Evolutionary conservation across 2,888 invertebrate species (phyloP).

Genomic region (Leucophenga montana): DNA sequence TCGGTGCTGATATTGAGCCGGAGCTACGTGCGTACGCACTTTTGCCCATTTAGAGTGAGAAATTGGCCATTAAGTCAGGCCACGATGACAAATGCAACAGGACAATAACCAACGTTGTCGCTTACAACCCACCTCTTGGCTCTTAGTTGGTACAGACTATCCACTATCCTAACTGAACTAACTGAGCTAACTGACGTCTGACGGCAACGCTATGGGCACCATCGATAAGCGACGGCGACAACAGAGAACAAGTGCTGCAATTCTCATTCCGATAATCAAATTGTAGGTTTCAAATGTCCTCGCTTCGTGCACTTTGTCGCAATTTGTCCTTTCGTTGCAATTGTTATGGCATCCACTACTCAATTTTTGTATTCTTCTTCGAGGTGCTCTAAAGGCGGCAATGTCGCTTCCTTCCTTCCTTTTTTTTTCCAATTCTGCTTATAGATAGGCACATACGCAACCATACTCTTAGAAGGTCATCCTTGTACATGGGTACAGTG

Average conservation of each 20-base stretch:
- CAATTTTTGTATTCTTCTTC: conserved; percentile 28
- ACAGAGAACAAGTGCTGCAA: conserved; percentile 55
- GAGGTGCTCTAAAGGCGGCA: not conserved
- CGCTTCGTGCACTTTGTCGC: not conserved
- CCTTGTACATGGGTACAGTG: too few species aligned
- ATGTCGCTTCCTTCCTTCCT: not conserved
- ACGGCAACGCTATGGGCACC: not conserved
- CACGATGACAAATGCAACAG: conserved; percentile 61
- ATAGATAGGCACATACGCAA: too few species aligned
- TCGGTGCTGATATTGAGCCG: too few species aligned
- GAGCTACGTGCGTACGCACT: conserved; percentile 31
- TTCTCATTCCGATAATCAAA: conserved; percentile 69
- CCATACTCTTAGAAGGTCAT: too few species aligned
- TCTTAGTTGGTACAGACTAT: too few species aligned
- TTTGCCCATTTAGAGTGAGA: conserved; percentile 69
- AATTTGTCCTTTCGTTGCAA: not conserved
- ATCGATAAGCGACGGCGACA: not conserved
- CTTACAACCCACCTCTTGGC: too few species aligned
- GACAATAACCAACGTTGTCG: conserved; percentile 39
- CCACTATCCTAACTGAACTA: conserved; percentile 36
- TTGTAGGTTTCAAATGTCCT: conserved; percentile 60
- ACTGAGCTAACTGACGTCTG: not conserved
- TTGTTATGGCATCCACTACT: conserved; percentile 47
- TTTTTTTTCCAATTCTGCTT: too few species aligned
- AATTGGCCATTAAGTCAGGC: conserved; percentile 69